These are phyloP conservation scores for Trematocara nigrifrons DNA, from an alignment of 2,113 vertebrate species.

Conservation along the genomic window DNA sequence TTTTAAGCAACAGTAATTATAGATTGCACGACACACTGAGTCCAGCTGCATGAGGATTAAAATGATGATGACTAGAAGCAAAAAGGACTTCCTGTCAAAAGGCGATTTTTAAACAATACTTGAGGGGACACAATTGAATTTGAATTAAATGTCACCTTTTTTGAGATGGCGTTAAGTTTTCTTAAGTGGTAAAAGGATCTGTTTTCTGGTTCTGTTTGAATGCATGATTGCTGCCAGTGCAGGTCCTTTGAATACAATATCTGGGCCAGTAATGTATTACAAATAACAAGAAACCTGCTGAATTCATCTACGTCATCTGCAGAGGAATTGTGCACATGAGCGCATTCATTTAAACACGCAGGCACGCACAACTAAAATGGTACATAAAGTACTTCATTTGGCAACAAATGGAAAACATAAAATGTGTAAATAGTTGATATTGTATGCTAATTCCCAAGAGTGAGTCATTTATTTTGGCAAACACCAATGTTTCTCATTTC, in stretches of 20 bases:
- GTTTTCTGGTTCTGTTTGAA: not conserved
- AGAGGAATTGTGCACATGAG: not conserved
- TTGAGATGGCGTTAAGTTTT: not conserved
- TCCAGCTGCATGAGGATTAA: not conserved
- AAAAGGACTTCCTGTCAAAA: not conserved
- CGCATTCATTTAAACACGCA: not conserved
- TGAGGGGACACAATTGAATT: not conserved
- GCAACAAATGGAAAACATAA: slow-evolving; percentile 30
- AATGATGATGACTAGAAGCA: not conserved
- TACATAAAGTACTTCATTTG: slow-evolving; percentile 17
- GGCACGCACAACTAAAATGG: not conserved
- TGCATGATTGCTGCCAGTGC: not conserved
- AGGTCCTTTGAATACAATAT: not conserved
- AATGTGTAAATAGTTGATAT: slow-evolving; percentile 3
- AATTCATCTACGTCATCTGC: not conserved
- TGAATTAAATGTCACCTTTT: not conserved
- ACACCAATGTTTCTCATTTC: slow-evolving; percentile 30
- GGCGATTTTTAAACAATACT: not conserved
- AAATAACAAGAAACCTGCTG: not conserved
- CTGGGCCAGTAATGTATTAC: not conserved
- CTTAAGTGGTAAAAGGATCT: not conserved
- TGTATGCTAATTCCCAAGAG: not conserved
- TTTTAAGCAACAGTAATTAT: not conserved
- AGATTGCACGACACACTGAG: not conserved
- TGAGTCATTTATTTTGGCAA: slow-evolving; percentile 21